These are phyloP conservation scores for Drosophila tripunctata DNA, from an alignment of 2,888 invertebrate species.

Conservation along the genomic window DNA sequence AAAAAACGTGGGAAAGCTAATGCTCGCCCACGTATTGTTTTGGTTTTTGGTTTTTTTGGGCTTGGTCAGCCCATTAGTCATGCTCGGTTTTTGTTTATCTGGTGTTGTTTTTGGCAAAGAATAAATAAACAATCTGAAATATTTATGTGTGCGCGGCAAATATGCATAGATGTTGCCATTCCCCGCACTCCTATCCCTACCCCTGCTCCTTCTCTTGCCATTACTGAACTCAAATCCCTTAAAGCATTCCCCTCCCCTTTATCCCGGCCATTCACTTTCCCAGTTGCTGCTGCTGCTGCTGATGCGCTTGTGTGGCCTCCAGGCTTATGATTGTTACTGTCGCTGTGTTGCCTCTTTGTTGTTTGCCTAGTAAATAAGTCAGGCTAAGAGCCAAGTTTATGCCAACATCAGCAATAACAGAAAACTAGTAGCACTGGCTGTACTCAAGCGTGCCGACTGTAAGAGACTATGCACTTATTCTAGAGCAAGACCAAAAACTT, in stretches of 20 bases:
- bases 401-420: conserved; percentile 42
- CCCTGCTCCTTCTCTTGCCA: conserved; percentile 27
- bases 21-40: conserved; percentile 52
- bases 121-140: conserved; percentile 52
- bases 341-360: conserved; percentile 26
- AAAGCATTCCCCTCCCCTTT: conserved; percentile 4
- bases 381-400: conserved; percentile 43
- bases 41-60: conserved; percentile 29
- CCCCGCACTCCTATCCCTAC: conserved; percentile 1
- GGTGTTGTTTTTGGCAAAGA: conserved; percentile 40
- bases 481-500: no score
- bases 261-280: conserved; percentile 29
- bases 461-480: no score
- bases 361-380: conserved; percentile 55
- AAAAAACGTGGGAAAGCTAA: conserved; percentile 49
- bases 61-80: conserved; percentile 66
- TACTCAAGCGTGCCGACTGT: no score
- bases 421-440: no score
- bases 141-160: conserved; percentile 10
- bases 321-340: conserved; percentile 32
- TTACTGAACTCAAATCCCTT: no score
- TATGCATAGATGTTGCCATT: conserved; percentile 32
- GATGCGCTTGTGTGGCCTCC: conserved; percentile 41
- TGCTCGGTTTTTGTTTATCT: conserved; percentile 51
- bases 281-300: conserved; percentile 17